These are phyloP conservation scores for Pygoscelis antarcticus DNA, from an alignment of 2,113 vertebrate species.

Conservation along the genomic window DNA sequence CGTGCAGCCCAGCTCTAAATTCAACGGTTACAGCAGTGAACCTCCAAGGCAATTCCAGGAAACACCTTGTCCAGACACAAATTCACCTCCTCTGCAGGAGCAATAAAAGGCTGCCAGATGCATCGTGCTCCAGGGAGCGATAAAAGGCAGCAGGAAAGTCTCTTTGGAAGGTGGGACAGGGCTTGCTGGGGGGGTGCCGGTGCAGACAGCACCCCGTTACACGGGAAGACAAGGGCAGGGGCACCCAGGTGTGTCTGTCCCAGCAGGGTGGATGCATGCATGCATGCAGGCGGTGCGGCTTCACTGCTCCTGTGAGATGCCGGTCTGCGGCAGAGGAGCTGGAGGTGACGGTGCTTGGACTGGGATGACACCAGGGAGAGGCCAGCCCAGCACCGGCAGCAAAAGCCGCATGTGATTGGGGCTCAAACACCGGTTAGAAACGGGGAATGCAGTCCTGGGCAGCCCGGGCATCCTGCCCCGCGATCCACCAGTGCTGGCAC, in stretches of 20 bases:
- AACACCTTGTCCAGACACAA: background rate
- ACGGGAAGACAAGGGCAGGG: accelerated
- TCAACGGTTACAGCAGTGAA: background rate
- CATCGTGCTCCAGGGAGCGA: background rate
- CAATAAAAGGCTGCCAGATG: background rate
- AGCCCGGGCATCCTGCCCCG: background rate
- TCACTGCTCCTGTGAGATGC: accelerated
- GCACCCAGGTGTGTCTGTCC: background rate
- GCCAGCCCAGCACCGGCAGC: background rate
- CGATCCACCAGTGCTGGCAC: background rate
- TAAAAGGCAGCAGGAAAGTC: background rate
- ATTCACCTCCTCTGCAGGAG: background rate
- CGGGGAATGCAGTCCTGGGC: background rate
- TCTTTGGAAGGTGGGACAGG: background rate
- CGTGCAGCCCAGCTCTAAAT: background rate
- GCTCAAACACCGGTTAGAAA: background rate
- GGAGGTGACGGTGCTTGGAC: background rate
- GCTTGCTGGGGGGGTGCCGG: background rate
- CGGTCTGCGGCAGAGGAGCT: background rate
- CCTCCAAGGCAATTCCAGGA: background rate
- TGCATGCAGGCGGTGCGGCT: accelerated
- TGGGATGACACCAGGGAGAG: background rate
- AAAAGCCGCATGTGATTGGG: accelerated
- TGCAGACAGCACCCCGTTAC: background rate
- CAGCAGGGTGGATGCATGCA: background rate